Conservation (phyloP, 2,888 invertebrate species). For the Cosmopolites sordidus region DNA sequence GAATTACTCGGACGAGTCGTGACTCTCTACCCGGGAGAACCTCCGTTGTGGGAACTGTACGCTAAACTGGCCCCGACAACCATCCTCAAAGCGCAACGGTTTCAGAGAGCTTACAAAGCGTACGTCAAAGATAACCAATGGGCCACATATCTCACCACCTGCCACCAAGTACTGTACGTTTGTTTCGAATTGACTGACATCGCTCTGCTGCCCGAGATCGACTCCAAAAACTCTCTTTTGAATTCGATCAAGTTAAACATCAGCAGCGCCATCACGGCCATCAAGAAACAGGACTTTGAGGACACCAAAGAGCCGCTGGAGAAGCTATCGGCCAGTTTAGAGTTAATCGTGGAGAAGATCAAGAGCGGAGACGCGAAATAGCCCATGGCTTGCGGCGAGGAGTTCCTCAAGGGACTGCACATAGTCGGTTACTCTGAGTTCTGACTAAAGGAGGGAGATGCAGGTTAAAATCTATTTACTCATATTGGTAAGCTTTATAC, state of each 20-base stretch:
- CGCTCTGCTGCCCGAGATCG: constrained; percentile 51
- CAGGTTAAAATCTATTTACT: too few species aligned
- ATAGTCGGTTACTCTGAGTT: constrained; percentile 8
- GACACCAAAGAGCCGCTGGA: constrained; percentile 41
- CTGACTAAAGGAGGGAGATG: not conserved
- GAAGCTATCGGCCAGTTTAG: constrained; percentile 35
- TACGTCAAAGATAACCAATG: constrained; percentile 64
- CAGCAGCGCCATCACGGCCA: constrained; percentile 44
- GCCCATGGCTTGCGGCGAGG: not conserved
- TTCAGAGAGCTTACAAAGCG: constrained; percentile 73
- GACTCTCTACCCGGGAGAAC: constrained; percentile 62
- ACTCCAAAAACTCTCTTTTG: constrained; percentile 38
- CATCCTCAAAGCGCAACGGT: constrained; percentile 62
- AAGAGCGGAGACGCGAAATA: constrained; percentile 24
- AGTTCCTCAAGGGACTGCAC: constrained; percentile 3
- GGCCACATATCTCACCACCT: constrained; percentile 56
- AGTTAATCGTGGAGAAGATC: constrained; percentile 33
- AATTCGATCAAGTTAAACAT: constrained; percentile 42
- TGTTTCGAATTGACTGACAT: constrained; percentile 57
- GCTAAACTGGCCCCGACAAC: constrained; percentile 63
- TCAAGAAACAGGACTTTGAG: constrained; percentile 40
- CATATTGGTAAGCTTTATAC: too few species aligned
- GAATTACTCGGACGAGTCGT: constrained; percentile 55
- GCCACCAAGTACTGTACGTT: constrained; percentile 59
- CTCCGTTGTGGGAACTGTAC: constrained; percentile 78